Evolutionary conservation across 1,140 invertebrate genomes (phyloP).

Genomic region (Drosophila melanica): DNA sequence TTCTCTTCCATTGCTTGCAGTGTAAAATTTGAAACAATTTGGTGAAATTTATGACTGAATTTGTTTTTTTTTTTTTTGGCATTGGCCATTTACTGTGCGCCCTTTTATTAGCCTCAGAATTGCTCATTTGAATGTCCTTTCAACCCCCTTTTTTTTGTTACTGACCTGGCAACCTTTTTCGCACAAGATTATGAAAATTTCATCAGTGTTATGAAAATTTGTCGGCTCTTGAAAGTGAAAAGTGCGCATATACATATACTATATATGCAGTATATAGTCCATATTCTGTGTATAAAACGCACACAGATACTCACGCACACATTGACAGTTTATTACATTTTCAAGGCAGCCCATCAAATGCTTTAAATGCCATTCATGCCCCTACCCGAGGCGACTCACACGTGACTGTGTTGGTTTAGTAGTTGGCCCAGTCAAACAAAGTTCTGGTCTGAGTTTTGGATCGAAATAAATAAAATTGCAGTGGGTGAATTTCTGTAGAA

Average conservation of each 20-base stretch:
- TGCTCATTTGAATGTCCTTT: background rate
- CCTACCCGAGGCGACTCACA: background rate
- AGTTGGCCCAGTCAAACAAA: background rate
- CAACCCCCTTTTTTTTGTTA: background rate
- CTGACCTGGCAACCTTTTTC: slow-evolving; percentile 41
- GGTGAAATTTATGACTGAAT: background rate
- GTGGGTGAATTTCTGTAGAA: background rate
- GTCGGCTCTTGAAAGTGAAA: slow-evolving; percentile 50
- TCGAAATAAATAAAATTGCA: slow-evolving; percentile 1
- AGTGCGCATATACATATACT: slow-evolving; percentile 18
- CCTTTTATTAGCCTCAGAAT: no score
- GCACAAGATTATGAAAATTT: slow-evolving; percentile 65
- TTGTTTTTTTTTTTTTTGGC: slow-evolving; percentile 4
- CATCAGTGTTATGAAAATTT: slow-evolving; percentile 74
- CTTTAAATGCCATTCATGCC: slow-evolving; percentile 48
- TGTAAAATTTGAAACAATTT: slow-evolving; percentile 31
- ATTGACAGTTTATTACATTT: slow-evolving; percentile 65
- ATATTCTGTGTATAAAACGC: background rate
- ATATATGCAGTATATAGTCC: background rate
- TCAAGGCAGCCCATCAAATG: slow-evolving; percentile 73
- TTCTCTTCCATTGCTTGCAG: slow-evolving; percentile 39
- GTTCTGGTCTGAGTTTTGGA: no score
- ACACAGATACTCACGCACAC: slow-evolving; percentile 29
- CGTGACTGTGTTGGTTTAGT: slow-evolving; percentile 21
- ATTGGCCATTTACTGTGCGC: background rate